These are phyloP conservation scores for Oxygymnocypris stewartii DNA, from an alignment of 2,113 vertebrate genomes.

Conservation along the genomic window DNA sequence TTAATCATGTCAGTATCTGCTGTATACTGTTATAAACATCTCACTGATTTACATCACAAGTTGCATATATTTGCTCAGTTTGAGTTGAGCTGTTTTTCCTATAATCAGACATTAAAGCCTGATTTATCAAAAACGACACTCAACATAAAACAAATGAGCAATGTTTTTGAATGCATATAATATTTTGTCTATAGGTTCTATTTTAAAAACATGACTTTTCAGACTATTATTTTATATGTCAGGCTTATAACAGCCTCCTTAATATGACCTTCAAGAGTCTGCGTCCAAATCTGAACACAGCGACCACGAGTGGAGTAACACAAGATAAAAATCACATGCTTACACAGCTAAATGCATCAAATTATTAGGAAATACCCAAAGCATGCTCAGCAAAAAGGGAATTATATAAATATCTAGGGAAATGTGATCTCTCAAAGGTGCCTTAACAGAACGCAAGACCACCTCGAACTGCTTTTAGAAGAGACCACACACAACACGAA, in stretches of 20 bases:
- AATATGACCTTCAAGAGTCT: not conserved
- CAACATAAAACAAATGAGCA: not conserved
- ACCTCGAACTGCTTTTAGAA: constrained; percentile 19
- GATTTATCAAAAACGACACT: too few species aligned
- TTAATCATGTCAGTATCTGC: not conserved
- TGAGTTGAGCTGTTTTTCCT: not conserved
- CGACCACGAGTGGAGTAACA: not conserved
- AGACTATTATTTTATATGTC: not conserved
- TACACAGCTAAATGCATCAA: not conserved
- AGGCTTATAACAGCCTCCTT: not conserved
- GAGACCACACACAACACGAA: constrained; percentile 31
- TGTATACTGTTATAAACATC: not conserved
- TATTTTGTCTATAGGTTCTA: not conserved
- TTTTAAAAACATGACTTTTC: not conserved
- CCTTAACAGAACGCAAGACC: constrained; percentile 17
- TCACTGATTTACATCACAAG: not conserved
- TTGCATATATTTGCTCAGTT: not conserved
- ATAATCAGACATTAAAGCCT: not conserved
- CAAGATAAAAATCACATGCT: not conserved
- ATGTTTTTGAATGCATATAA: not conserved
- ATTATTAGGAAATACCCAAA: constrained; percentile 7
- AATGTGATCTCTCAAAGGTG: constrained; percentile 25
- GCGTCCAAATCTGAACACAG: not conserved
- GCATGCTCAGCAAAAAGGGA: not conserved
- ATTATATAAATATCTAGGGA: not conserved